These are phyloP conservation scores for Augochlorella aurata DNA, from an alignment of 2,888 invertebrate genomes.

Conservation along the genomic window DNA sequence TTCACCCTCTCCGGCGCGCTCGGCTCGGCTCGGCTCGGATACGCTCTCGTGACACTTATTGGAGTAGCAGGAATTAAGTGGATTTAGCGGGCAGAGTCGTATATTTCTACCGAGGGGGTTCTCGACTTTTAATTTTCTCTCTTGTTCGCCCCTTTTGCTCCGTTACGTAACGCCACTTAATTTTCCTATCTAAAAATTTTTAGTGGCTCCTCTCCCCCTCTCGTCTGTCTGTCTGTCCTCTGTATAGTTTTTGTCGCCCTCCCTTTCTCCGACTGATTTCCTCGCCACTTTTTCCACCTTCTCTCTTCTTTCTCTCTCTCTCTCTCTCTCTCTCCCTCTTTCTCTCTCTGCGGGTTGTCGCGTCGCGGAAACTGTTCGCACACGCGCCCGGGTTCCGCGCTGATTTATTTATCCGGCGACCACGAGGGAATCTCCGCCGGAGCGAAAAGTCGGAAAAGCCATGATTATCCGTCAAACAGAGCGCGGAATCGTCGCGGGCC, in stretches of 20 bases:
- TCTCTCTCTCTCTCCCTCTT: not conserved
- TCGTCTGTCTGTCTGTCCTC: no score
- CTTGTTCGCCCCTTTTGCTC: conserved; percentile 31
- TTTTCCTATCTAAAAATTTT: conserved; percentile 48
- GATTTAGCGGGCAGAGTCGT: conserved; percentile 59
- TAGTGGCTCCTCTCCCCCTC: not conserved
- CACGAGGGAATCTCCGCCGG: not conserved
- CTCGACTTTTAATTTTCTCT: conserved; percentile 54
- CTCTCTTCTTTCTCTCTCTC: not conserved
- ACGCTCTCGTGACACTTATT: conserved; percentile 60
- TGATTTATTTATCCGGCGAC: conserved; percentile 12
- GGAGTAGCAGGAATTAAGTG: conserved; percentile 64
- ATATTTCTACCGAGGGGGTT: conserved; percentile 46
- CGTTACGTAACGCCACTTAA: conserved; percentile 47
- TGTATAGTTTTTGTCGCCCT: no score
- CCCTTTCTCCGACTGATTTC: not conserved
- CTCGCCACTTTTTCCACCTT: not conserved
- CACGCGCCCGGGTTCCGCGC: not conserved
- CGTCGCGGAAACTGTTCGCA: not conserved
- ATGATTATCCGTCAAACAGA: not conserved
- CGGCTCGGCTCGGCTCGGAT: conserved; percentile 19
- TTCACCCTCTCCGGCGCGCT: conserved; percentile 33
- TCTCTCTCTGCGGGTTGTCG: not conserved
- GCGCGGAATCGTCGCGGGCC: conserved; percentile 1
- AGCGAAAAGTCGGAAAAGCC: not conserved